A percentile compares a stretch with the other conserved stretches of the same genome.
Evolutionary conservation across 2,888 invertebrate species (phyloP).

Genomic region (Molanna angustata): DNA sequence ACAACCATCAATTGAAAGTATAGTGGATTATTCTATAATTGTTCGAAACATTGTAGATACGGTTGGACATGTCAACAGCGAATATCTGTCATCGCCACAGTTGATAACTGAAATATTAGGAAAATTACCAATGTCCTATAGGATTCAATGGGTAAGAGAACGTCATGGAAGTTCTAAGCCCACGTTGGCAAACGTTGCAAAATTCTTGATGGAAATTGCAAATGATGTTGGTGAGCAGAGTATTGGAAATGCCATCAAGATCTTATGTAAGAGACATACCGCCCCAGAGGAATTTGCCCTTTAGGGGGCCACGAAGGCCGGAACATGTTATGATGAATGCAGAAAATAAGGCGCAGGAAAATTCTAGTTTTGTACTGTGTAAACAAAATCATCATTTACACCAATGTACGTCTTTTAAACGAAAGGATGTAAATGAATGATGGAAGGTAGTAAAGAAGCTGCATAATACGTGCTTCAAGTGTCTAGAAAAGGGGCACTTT

Average conservation of each 20-base stretch:
- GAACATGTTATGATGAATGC: too few species aligned
- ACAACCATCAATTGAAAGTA: background rate
- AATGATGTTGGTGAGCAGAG: too few species aligned
- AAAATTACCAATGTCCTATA: background rate
- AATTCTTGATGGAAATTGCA: background rate
- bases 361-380: background rate
- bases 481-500: background rate
- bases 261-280: too few species aligned
- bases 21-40: background rate
- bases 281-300: too few species aligned
- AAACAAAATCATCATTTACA: background rate
- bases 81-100: background rate
- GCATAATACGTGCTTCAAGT: slow-evolving; percentile 12
- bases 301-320: too few species aligned
- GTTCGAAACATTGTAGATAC: background rate
- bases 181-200: background rate
- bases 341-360: background rate
- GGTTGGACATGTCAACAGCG: background rate
- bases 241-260: too few species aligned
- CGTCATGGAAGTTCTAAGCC: background rate
- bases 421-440: background rate
- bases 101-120: background rate
- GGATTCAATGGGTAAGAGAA: background rate
- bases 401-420: background rate
- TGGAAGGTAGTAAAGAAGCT: slow-evolving; percentile 33